These are phyloP conservation scores for Chloropsis cyanopogon DNA, from an alignment of 2,113 vertebrate genomes.

Conservation along the genomic window DNA sequence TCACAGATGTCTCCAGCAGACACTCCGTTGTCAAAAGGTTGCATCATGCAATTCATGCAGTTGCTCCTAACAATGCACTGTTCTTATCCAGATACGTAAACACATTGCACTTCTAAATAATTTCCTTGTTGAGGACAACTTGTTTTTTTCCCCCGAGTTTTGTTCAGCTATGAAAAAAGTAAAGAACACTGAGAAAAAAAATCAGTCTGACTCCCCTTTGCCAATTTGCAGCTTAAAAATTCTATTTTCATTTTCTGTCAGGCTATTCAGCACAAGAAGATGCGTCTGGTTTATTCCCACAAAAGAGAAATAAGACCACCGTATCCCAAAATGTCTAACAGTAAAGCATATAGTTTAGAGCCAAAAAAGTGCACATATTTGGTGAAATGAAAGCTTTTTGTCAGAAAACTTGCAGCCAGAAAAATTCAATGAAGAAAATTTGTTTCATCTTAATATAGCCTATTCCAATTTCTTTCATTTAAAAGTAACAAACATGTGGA, in stretches of 20 bases:
- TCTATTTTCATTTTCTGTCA: slow-evolving; percentile 1
- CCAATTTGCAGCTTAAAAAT: neutral
- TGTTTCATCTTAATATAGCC: neutral
- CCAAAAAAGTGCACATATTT: neutral
- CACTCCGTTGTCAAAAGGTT: slow-evolving; percentile 87
- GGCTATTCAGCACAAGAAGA: neutral
- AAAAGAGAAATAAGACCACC: slow-evolving; percentile 30
- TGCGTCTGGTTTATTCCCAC: slow-evolving; percentile 5
- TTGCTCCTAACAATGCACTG: slow-evolving; percentile 79
- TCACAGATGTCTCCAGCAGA: slow-evolving; percentile 90
- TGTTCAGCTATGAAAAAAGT: slow-evolving; percentile 19
- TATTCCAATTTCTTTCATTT: neutral
- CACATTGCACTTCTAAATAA: slow-evolving; percentile 55
- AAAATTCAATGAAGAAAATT: neutral
- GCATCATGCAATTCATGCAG: slow-evolving; percentile 80
- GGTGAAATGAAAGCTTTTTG: neutral
- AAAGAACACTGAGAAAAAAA: neutral
- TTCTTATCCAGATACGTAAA: slow-evolving; percentile 71
- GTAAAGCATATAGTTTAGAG: slow-evolving; percentile 7
- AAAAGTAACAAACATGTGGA: neutral
- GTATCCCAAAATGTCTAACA: slow-evolving; percentile 12
- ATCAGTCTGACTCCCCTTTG: neutral
- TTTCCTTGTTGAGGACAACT: slow-evolving; percentile 47
- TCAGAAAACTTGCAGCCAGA: neutral
- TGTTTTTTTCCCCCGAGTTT: neutral